A percentile compares a stretch with the other conserved stretches of the same genome.
Evolutionary conservation across 1,140 invertebrate genomes (phyloP).

Genomic region (Trichogramma pretiosum): DNA sequence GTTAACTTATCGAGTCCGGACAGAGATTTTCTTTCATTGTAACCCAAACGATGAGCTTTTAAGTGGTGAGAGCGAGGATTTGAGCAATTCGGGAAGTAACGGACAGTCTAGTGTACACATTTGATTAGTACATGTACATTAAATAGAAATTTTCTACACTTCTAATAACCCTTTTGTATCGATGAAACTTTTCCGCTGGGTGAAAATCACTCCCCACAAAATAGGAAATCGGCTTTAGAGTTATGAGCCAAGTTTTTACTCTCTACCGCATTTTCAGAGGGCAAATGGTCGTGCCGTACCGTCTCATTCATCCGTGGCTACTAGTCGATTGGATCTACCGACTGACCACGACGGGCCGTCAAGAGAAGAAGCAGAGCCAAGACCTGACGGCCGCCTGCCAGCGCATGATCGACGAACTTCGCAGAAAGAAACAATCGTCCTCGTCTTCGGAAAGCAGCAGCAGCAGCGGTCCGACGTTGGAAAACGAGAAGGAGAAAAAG

Average conservation of each 20-base stretch:
- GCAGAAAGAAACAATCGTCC: slow-evolving; percentile 7
- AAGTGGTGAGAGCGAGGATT: no score
- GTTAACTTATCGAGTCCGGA: no score
- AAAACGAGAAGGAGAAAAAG: neutral
- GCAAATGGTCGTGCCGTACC: slow-evolving; percentile 43
- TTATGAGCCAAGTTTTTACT: neutral
- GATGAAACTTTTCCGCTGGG: no score
- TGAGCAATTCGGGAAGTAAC: no score
- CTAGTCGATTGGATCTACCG: slow-evolving; percentile 56
- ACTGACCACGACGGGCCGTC: slow-evolving; percentile 50
- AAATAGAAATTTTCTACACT: no score
- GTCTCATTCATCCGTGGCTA: slow-evolving; percentile 57
- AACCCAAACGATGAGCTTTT: no score
- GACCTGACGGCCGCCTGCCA: slow-evolving; percentile 46
- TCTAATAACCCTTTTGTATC: no score
- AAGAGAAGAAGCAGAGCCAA: slow-evolving; percentile 50
- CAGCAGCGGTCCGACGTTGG: slow-evolving; percentile 5
- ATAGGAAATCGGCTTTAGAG: no score
- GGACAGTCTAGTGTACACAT: no score
- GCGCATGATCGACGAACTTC: slow-evolving; percentile 32
- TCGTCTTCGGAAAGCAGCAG: no score
- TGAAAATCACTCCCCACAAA: neutral
- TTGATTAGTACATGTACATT: no score
- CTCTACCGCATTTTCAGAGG: slow-evolving; percentile 42
- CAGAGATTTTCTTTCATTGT: no score